phyloP scores from a whole-genome alignment of 1,140 invertebrate genomes.

The Heliconius hermathena region DNA sequence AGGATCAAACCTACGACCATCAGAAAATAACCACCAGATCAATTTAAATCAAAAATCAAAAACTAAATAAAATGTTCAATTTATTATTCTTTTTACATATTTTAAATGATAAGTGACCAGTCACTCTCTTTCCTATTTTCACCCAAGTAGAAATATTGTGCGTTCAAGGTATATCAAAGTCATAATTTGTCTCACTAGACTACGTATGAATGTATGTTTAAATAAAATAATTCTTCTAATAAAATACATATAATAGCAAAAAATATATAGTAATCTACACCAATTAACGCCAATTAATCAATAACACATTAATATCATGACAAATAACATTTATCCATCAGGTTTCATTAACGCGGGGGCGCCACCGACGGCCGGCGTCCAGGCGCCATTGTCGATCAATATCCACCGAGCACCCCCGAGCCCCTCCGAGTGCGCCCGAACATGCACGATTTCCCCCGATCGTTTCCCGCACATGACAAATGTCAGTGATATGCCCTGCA shows the following conservation, averaged over 20 bases:
- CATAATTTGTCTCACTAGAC: too few relatives aligned
- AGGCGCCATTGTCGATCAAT: slow-evolving; percentile 73
- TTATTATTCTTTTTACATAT: too few relatives aligned
- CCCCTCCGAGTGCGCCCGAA: slow-evolving; percentile 48
- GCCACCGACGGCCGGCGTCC: slow-evolving; percentile 69
- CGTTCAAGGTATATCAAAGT: too few relatives aligned
- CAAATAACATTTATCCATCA: slow-evolving; percentile 76
- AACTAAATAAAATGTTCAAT: too few relatives aligned
- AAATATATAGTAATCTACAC: not conserved
- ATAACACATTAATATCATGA: slow-evolving; percentile 9
- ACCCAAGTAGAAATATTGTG: too few relatives aligned
- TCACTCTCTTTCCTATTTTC: too few relatives aligned
- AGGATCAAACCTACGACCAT: too few relatives aligned
- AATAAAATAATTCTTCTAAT: not conserved
- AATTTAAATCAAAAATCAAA: too few relatives aligned
- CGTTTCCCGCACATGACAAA: slow-evolving; percentile 69
- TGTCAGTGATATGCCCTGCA: slow-evolving; percentile 71
- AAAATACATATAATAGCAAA: not conserved
- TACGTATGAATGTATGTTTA: too few relatives aligned
- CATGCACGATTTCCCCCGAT: slow-evolving; percentile 49
- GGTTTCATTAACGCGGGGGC: slow-evolving; percentile 72
- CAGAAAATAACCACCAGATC: too few relatives aligned
- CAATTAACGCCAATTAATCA: slow-evolving; percentile 15
- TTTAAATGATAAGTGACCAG: too few relatives aligned
- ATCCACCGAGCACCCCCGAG: slow-evolving; percentile 49